Evolutionary conservation across 2,113 vertebrate species (phyloP).

Genomic region (Fregetta grallaria): DNA sequence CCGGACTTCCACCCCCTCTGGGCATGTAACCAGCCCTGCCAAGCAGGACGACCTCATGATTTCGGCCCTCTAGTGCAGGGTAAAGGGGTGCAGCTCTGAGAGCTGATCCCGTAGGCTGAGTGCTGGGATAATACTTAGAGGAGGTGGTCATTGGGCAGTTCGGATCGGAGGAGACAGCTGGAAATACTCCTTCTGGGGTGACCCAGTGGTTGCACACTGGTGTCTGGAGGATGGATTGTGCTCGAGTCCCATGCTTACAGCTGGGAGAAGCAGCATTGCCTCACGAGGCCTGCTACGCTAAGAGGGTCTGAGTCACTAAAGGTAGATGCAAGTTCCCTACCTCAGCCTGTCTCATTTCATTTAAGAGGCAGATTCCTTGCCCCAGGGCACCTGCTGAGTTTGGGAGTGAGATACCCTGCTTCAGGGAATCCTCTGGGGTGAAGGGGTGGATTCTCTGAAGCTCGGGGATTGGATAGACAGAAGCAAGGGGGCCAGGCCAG

Average conservation of each 20-base stretch:
- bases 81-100: background rate
- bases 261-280: constrained; percentile 9
- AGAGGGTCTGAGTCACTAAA: background rate
- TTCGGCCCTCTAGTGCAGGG: constrained; percentile 76
- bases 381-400: constrained; percentile 42
- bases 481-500: background rate
- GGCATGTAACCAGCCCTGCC: constrained; percentile 69
- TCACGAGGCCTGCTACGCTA: background rate
- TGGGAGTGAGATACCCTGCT: background rate
- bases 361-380: constrained; percentile 39
- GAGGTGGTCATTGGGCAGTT: constrained; percentile 5
- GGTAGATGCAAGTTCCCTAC: constrained; percentile 68
- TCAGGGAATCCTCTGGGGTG: background rate
- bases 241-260: constrained; percentile 6
- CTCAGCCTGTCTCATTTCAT: constrained; percentile 63
- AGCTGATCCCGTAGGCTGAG: constrained; percentile 4
- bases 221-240: constrained; percentile 35
- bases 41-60: constrained; percentile 82
- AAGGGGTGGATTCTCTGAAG: background rate
- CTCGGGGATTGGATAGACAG: background rate
- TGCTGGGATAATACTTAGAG: constrained; percentile 39
- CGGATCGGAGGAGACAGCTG: background rate
- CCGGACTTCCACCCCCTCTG: constrained; percentile 87
- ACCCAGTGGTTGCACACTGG: background rate
- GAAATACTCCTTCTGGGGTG: constrained; percentile 42